Evolutionary conservation across 1,140 invertebrate genomes (phyloP).

Genomic region (Pteromalus puparum): DNA sequence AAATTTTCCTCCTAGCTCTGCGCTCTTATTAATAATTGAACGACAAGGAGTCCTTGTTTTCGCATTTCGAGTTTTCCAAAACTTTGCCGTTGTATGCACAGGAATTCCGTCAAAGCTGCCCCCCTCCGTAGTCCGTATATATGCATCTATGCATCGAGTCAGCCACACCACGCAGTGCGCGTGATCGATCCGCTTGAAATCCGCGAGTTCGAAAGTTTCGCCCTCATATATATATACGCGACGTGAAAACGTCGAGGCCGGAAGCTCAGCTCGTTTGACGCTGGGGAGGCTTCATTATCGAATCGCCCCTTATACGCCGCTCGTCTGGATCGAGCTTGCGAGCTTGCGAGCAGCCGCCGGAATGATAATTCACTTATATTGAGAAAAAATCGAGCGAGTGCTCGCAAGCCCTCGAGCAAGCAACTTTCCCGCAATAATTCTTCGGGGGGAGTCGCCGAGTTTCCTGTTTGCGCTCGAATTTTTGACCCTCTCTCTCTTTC

Average conservation of each 20-base stretch:
- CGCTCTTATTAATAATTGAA: not conserved
- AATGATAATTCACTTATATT: conserved; percentile 28
- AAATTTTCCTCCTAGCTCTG: not conserved
- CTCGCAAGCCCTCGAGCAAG: conserved; percentile 16
- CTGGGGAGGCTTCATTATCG: conserved; percentile 23
- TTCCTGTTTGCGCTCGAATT: conserved; percentile 20
- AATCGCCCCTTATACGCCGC: not conserved
- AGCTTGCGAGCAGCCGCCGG: not conserved
- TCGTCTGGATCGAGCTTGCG: not conserved
- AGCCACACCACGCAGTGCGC: not conserved
- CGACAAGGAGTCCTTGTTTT: not conserved
- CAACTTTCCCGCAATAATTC: conserved; percentile 41
- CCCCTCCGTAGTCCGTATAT: not conserved
- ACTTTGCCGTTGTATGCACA: not conserved
- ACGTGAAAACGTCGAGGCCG: conserved; percentile 3
- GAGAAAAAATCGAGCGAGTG: conserved; percentile 4
- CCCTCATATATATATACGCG: not conserved
- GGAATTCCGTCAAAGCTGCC: not conserved
- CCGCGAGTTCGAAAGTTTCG: conserved; percentile 29
- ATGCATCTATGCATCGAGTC: not conserved
- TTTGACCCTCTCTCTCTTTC: not conserved
- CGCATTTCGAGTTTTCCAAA: not conserved
- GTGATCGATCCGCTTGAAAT: not conserved
- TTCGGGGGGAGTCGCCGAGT: not conserved
- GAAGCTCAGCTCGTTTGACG: conserved; percentile 25